Conservation (phyloP, 2,888 invertebrate genomes). For the Pachliopta kotzebuea region DNA sequence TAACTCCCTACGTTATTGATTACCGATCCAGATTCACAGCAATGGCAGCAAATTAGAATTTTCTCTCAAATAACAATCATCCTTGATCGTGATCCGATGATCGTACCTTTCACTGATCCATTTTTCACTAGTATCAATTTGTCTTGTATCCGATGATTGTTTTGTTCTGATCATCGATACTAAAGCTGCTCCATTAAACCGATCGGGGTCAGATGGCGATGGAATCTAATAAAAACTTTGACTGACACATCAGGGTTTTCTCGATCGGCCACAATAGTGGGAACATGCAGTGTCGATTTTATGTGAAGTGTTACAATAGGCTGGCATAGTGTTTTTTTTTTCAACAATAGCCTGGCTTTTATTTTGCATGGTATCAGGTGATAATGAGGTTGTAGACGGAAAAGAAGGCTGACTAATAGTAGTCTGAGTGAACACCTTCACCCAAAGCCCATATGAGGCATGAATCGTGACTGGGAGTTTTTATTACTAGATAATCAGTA, state of each 20-base stretch:
- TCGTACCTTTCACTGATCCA: constrained; percentile 31
- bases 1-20: constrained; percentile 11
- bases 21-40: constrained; percentile 23
- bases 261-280: constrained; percentile 41
- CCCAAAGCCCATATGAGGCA: too few relatives aligned
- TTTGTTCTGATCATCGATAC: constrained; percentile 32
- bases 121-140: constrained; percentile 18
- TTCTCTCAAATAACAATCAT: constrained; percentile 30
- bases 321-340: constrained; percentile 3
- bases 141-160: constrained; percentile 31
- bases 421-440: too few relatives aligned
- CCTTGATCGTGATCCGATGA: constrained; percentile 24
- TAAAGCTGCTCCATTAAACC: constrained; percentile 45
- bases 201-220: constrained; percentile 44
- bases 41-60: constrained; percentile 14
- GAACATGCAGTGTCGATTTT: constrained; percentile 34
- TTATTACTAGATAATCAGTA: too few relatives aligned
- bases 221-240: constrained; percentile 43
- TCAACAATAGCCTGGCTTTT: too few relatives aligned
- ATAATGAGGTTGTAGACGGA: too few relatives aligned
- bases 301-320: constrained; percentile 25
- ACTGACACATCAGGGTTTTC: constrained; percentile 46
- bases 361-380: too few relatives aligned
- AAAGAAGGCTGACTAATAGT: too few relatives aligned
- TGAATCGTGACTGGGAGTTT: too few relatives aligned